A percentile compares a stretch with the other conserved stretches of the same genome.
phyloP scores from a whole-genome alignment of 2,797 vertebrate species.

The Girardinus metallicus region DNA sequence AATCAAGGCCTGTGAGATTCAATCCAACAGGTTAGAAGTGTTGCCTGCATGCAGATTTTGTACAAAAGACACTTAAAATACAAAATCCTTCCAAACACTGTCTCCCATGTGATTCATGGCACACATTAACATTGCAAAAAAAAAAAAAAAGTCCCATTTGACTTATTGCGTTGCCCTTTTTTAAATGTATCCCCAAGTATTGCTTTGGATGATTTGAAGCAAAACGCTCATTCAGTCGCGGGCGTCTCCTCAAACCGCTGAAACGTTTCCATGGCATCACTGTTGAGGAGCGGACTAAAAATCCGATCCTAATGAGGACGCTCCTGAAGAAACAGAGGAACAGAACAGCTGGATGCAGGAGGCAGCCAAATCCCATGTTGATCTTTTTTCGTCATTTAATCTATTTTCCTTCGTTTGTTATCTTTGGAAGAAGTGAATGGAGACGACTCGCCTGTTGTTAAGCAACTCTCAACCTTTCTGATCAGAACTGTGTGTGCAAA shows the following conservation, averaged over 20 bases:
- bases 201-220: constrained; percentile 45
- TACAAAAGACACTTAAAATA: not conserved
- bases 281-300: constrained; percentile 63
- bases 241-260: constrained; percentile 60
- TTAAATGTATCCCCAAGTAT: not conserved
- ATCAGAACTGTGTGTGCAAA: constrained; percentile 16
- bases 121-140: not conserved
- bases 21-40: not conserved
- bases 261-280: constrained; percentile 76
- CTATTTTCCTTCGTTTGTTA: constrained; percentile 51
- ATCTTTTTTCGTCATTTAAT: constrained; percentile 21
- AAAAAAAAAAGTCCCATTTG: not conserved
- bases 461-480: constrained; percentile 19
- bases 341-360: constrained; percentile 68
- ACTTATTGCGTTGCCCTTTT: not conserved
- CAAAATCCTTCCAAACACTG: not conserved
- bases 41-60: not conserved
- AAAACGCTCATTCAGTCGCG: constrained; percentile 49
- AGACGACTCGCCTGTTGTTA: constrained; percentile 42
- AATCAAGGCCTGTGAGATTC: not conserved
- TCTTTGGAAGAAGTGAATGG: constrained; percentile 34
- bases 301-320: constrained; percentile 69
- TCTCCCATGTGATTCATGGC: not conserved
- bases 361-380: constrained; percentile 47
- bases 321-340: constrained; percentile 41